Percentiles rank a stretch among this genome's conserved stretches.
phyloP scores from a whole-genome alignment of 2,797 vertebrate species.

The Karalla daura region DNA sequence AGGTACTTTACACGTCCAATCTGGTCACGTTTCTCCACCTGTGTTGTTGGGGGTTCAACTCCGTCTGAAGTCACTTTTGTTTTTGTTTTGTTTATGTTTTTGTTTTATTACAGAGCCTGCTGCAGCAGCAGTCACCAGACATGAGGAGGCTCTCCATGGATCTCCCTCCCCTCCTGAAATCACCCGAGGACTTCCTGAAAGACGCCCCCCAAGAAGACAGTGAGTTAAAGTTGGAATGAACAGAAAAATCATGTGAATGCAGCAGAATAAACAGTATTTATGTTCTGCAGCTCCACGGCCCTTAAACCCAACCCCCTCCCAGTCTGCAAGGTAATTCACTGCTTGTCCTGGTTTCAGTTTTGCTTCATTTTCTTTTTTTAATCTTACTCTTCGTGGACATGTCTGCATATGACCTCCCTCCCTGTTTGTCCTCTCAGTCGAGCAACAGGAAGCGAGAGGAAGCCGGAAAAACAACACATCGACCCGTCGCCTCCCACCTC shows the following conservation, averaged over 20 bases:
- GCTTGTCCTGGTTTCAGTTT: neutral
- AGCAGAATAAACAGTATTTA: neutral
- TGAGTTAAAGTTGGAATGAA: slow-evolving; percentile 29
- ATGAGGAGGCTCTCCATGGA: slow-evolving; percentile 72
- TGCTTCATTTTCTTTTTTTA: neutral
- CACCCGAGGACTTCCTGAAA: slow-evolving; percentile 31
- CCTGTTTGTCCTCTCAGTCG: slow-evolving; percentile 40
- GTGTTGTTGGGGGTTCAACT: too few species aligned
- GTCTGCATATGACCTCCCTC: neutral
- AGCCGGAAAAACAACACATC: slow-evolving; percentile 39
- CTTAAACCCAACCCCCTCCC: slow-evolving; percentile 56
- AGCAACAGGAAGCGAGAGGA: slow-evolving; percentile 29
- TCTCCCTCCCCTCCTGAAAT: slow-evolving; percentile 73
- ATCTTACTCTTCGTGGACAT: too few species aligned
- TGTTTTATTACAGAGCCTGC: slow-evolving; percentile 51
- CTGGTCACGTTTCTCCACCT: too few species aligned
- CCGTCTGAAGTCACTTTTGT: too few species aligned
- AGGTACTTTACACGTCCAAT: slow-evolving; percentile 57
- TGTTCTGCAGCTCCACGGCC: slow-evolving; percentile 55
- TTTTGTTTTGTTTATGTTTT: too few species aligned
- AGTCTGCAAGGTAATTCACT: slow-evolving; percentile 60
- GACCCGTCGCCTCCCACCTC: slow-evolving; percentile 54
- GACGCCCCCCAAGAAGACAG: slow-evolving; percentile 43
- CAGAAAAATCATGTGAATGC: neutral
- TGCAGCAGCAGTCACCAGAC: slow-evolving; percentile 65